Evolutionary conservation across 2,113 vertebrate genomes (phyloP).

Genomic region (Carassius gibelio): DNA sequence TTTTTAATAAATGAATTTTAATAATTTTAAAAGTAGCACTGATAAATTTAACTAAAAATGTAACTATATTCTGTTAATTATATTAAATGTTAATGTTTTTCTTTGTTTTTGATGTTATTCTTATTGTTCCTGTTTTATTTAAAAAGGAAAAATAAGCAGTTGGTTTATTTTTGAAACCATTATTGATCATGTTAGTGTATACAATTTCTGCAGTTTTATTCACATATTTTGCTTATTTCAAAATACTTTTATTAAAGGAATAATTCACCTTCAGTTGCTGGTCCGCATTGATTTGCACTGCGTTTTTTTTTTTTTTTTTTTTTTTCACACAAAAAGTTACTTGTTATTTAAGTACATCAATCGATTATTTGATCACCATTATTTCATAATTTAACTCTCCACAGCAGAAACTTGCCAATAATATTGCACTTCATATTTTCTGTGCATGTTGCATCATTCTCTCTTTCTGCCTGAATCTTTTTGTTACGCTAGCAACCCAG

Average conservation of each 20-base stretch:
- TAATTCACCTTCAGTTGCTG: too few relatives aligned
- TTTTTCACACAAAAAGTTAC: not conserved
- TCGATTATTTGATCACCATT: not conserved
- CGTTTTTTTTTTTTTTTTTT: too few relatives aligned
- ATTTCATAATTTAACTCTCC: not conserved
- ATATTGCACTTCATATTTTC: constrained; percentile 23
- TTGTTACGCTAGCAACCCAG: constrained; percentile 16
- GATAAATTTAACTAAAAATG: too few relatives aligned
- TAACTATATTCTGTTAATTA: too few relatives aligned
- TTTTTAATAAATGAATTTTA: not conserved
- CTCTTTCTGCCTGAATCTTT: not conserved
- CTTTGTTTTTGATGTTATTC: too few relatives aligned
- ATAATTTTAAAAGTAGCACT: not conserved
- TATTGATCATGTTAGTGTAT: not conserved
- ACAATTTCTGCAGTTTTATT: too few relatives aligned
- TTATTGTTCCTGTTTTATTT: too few relatives aligned
- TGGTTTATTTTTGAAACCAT: not conserved
- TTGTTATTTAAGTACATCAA: not conserved
- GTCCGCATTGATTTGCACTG: too few relatives aligned
- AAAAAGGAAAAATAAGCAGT: too few relatives aligned
- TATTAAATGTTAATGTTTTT: too few relatives aligned
- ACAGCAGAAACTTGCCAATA: not conserved
- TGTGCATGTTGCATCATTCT: constrained; percentile 50
- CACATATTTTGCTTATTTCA: not conserved
- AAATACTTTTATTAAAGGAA: not conserved